phyloP scores from a whole-genome alignment of 2,113 vertebrate genomes.

The Pterophyllum scalare region DNA sequence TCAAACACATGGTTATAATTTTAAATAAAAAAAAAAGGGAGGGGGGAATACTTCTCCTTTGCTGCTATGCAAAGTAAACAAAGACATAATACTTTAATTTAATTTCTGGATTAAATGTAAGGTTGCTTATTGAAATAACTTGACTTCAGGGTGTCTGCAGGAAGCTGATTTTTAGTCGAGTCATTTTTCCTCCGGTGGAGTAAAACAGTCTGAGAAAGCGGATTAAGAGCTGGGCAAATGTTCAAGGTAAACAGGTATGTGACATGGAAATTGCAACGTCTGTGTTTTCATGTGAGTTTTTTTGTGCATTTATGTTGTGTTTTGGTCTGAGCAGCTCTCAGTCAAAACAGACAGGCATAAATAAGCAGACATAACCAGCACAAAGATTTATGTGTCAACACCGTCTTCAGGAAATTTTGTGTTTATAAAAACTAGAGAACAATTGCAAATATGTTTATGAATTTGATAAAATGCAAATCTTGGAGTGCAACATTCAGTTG shows the following conservation, averaged over 20 bases:
- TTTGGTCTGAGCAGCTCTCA: neutral
- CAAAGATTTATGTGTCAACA: neutral
- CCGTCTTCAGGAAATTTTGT: neutral
- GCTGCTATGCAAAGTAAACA: conserved; percentile 39
- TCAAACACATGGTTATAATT: conserved; percentile 37
- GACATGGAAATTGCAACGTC: neutral
- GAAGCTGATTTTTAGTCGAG: neutral
- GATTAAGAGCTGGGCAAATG: neutral
- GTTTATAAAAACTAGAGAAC: too few species aligned
- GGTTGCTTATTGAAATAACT: conserved; percentile 28
- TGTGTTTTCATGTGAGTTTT: neutral
- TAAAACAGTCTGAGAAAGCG: neutral
- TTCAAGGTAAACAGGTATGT: neutral
- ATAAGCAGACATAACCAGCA: neutral
- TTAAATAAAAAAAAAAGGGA: neutral
- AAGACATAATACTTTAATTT: conserved; percentile 47
- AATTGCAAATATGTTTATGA: neutral
- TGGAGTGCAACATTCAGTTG: neutral
- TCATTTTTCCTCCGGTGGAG: neutral
- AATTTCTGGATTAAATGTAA: conserved; percentile 21
- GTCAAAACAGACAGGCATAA: neutral
- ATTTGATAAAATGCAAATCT: neutral
- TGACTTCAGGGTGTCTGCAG: neutral
- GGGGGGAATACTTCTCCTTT: neutral
- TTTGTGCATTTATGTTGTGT: neutral